Conservation (phyloP, 2,797 vertebrate species). For the Bucorvus abyssinicus region DNA sequence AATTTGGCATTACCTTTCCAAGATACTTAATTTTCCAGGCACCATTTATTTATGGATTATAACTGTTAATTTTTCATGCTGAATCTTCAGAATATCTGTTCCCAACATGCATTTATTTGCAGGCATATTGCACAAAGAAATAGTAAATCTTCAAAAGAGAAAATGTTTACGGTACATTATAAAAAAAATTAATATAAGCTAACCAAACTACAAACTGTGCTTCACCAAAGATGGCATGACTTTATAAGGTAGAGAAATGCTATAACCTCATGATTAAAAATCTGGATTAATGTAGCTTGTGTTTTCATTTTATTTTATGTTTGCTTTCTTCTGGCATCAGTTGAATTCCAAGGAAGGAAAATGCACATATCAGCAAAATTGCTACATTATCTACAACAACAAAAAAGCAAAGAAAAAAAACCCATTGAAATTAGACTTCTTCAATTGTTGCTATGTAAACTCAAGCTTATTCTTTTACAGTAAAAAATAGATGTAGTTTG, state of each 20-base stretch:
- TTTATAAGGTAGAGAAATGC: neutral
- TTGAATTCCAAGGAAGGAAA: neutral
- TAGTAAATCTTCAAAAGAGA: neutral
- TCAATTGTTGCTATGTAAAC: neutral
- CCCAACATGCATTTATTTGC: neutral
- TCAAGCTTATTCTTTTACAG: neutral
- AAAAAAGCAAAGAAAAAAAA: neutral
- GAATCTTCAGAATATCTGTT: neutral
- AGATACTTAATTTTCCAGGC: neutral
- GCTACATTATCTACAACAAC: neutral
- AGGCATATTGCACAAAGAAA: neutral
- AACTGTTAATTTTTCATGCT: neutral
- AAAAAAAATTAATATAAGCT: neutral
- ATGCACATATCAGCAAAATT: neutral
- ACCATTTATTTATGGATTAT: neutral
- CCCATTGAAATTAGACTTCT: neutral
- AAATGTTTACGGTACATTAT: neutral
- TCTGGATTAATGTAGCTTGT: neutral
- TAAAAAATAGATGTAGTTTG: neutral
- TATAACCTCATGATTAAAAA: neutral
- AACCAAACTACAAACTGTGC: neutral
- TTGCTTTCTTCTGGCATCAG: neutral
- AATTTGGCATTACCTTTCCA: neutral
- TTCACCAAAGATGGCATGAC: neutral
- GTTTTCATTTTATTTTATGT: neutral